These are phyloP conservation scores for Drosophila nr. fundita DNA, from an alignment of 2,888 invertebrate species.

Conservation along the genomic window DNA sequence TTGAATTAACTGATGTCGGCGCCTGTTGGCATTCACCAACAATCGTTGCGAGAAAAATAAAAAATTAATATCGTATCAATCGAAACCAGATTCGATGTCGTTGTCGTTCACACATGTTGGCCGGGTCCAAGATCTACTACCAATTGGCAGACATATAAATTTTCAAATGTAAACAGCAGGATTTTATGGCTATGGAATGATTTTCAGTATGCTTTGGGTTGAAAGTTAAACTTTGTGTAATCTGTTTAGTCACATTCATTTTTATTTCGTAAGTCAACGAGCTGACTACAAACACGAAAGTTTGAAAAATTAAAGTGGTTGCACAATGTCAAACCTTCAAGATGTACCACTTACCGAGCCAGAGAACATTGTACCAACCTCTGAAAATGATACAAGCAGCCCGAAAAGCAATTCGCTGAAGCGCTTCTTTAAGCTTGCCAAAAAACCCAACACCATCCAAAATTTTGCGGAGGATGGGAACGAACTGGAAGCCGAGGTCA, in stretches of 20 bases:
- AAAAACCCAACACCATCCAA: slow-evolving; percentile 30
- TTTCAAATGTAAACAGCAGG: slow-evolving; percentile 39
- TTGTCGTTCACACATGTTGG: slow-evolving; percentile 75
- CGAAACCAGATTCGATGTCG: slow-evolving; percentile 70
- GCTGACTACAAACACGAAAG: slow-evolving; percentile 46
- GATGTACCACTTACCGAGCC: slow-evolving; percentile 62
- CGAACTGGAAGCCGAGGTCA: slow-evolving; percentile 24
- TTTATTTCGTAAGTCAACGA: slow-evolving; percentile 67
- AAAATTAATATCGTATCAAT: slow-evolving; percentile 58
- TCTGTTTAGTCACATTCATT: slow-evolving; percentile 38
- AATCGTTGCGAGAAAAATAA: slow-evolving; percentile 18
- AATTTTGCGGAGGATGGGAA: slow-evolving; percentile 19
- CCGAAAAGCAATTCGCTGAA: slow-evolving; percentile 69
- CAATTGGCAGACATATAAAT: slow-evolving; percentile 46
- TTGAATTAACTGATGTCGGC: slow-evolving; percentile 72
- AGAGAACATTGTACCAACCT: slow-evolving; percentile 39
- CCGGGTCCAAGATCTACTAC: slow-evolving; percentile 25
- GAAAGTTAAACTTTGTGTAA: slow-evolving; percentile 12
- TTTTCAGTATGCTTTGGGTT: slow-evolving; percentile 46
- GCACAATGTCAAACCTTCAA: slow-evolving; percentile 62
- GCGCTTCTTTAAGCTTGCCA: slow-evolving; percentile 77
- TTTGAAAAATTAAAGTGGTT: slow-evolving; percentile 56
- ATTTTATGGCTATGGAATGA: background rate
- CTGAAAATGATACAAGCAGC: slow-evolving; percentile 32
- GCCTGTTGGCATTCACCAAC: slow-evolving; percentile 20